Evolutionary conservation across 2,113 vertebrate species (phyloP).

Genomic region (Pycnonotus jocosus): DNA sequence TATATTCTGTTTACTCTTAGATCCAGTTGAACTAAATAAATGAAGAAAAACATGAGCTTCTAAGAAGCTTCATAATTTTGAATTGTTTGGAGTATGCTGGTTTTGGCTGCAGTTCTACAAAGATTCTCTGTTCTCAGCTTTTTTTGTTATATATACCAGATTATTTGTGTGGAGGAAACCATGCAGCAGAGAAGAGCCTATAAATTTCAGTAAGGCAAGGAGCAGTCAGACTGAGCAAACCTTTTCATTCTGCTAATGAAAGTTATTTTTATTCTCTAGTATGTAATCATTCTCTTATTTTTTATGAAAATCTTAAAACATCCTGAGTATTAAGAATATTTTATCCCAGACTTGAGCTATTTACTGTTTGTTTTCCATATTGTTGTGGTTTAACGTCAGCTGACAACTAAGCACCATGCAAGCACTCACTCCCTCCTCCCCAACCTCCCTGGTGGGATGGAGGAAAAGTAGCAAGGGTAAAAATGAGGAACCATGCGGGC

Average conservation of each 20-base stretch:
- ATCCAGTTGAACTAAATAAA: not conserved
- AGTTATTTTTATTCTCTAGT: not conserved
- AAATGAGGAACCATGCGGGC: not conserved
- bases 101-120: not conserved
- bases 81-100: not conserved
- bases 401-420: not conserved
- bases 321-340: not conserved
- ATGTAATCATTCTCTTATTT: not conserved
- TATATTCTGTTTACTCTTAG: not conserved
- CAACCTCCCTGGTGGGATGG: rapidly evolving
- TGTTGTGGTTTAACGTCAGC: not conserved
- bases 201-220: not conserved
- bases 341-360: not conserved
- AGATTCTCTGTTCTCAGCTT: not conserved
- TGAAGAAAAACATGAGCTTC: not conserved
- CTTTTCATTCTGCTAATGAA: not conserved
- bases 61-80: not conserved
- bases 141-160: not conserved
- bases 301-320: not conserved
- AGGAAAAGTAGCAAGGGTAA: not conserved
- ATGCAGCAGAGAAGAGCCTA: not conserved
- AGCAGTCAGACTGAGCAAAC: not conserved
- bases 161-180: not conserved
- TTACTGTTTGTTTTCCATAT: not conserved
- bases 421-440: not conserved